Base-by-base conservation (phyloP, 1,140 invertebrate genomes). In the Cyclargus thomasi region DNA sequence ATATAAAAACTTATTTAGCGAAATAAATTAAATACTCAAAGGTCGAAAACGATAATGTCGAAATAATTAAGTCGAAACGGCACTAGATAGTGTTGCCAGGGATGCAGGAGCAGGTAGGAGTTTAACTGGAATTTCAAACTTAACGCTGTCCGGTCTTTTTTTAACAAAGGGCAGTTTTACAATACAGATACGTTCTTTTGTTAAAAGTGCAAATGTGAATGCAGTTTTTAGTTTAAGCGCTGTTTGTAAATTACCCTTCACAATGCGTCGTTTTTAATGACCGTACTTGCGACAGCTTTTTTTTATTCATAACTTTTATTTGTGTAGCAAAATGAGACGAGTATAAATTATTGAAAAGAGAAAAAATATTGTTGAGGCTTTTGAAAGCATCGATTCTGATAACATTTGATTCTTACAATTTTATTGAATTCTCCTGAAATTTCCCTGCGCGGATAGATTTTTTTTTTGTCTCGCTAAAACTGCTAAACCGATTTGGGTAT, bases 51-150 rank as follows among this genome's bases (percentile, higher is more conserved):
- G 18, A 16, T 35, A 35, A 66, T 62, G 65, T 66, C 23, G 16
- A 62, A 83, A 84, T 85, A 84, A 87, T 84, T 78, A 83, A 87
- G 74, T 82, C 64, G 29, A 62, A 72, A 78, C 71, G 76, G 76
- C 77, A 77, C 73, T 80, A 79, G 77, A 74, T 75, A 77, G 81
- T 85, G 82, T 81, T 83, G 82, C 63, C 67, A 62, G 64, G 65
- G 62, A 62, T 67, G 65, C 75, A 71, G 63, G 67, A 73, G 71
- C 80, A 86, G 83, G 84, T 85, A 85, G 78, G 73, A 70, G 76
- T 80, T 82, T 84, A 80, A 81, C 78, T 79, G 75, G 78, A 82
- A 85, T 79, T 80, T 73, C 68, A 76, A 75, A 71, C 72, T 82
- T 82, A 81, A 79, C 73, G 72, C 72, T 20, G 17, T 47, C 39